Evolutionary conservation across 1,140 invertebrate genomes (phyloP).

Genomic region (Trinorchestia longiramus): DNA sequence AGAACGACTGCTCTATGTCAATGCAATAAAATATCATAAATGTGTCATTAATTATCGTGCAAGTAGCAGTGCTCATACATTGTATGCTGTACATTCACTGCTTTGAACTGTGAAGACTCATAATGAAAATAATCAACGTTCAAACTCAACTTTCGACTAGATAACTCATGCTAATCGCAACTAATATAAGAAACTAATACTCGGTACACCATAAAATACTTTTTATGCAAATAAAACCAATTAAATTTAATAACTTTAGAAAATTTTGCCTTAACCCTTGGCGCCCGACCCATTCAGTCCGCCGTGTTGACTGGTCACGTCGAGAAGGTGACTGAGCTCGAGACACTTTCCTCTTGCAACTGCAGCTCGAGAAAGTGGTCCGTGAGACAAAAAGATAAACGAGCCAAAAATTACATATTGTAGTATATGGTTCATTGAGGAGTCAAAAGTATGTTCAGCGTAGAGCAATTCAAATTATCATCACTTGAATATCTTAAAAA

Average conservation of each 20-base stretch:
- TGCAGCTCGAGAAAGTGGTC: no score
- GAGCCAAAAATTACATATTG: neutral
- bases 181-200: neutral
- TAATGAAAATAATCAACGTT: neutral
- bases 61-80: neutral
- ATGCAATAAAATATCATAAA: neutral
- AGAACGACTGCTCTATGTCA: neutral
- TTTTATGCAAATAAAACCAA: neutral
- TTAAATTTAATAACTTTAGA: neutral
- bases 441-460: no score
- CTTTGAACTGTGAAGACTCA: neutral
- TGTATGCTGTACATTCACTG: neutral
- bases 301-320: no score
- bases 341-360: neutral
- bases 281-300: no score
- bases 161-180: neutral
- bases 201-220: neutral
- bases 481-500: no score
- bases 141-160: neutral
- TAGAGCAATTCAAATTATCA: no score
- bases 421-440: no score
- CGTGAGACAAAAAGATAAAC: neutral
- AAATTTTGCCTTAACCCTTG: neutral
- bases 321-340: neutral
- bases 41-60: neutral